phyloP scores from a whole-genome alignment of 2,113 vertebrate species.

The Rhodinocichla rosea region DNA sequence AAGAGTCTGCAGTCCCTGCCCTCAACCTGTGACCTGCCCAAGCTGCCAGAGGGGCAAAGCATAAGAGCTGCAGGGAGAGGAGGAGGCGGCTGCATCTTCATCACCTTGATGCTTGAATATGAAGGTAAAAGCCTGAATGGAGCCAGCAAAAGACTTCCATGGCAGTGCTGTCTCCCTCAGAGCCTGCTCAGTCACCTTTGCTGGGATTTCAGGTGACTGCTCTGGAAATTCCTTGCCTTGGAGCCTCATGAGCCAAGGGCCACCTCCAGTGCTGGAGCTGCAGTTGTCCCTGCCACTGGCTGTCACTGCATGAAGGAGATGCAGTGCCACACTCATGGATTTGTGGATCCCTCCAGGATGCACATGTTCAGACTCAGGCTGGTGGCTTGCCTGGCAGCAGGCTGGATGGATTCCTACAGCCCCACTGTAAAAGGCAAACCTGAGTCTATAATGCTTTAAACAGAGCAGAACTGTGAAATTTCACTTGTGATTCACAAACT shows the following conservation, averaged over 20 bases:
- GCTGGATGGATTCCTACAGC: neutral
- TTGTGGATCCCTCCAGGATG: neutral
- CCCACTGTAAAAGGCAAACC: neutral
- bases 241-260: accelerated
- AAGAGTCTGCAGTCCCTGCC: accelerated
- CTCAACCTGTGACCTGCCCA: neutral
- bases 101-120: neutral
- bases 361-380: neutral
- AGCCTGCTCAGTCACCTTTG: neutral
- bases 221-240: neutral
- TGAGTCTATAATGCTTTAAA: neutral
- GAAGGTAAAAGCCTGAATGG: neutral
- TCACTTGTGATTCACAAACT: neutral
- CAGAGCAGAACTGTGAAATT: neutral
- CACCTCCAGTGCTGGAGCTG: accelerated
- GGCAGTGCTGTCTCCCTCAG: accelerated
- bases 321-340: neutral
- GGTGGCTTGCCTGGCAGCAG: neutral
- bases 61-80: neutral
- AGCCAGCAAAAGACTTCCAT: neutral
- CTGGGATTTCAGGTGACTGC: accelerated
- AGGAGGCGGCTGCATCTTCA: neutral
- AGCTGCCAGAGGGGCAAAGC: neutral
- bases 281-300: neutral
- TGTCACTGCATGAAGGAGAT: neutral